Evolutionary conservation across 2,797 vertebrate species (phyloP).

Genomic region (Tympanoctomys barrerae): DNA sequence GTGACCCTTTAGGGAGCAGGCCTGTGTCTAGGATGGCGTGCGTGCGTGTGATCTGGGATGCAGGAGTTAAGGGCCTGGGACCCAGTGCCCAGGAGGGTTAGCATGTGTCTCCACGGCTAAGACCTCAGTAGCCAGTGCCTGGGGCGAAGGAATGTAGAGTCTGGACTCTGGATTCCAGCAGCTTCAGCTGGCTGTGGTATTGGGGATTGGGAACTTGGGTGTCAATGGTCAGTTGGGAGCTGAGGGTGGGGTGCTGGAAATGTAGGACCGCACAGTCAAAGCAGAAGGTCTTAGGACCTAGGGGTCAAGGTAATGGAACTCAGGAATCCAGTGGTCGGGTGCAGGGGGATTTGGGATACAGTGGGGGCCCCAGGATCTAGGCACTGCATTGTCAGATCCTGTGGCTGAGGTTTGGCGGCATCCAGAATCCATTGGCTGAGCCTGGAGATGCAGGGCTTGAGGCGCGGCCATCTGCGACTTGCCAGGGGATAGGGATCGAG

Average conservation of each 20-base stretch:
- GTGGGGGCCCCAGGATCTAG: slow-evolving; percentile 8
- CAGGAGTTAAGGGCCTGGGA: too few species aligned
- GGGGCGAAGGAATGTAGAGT: not conserved
- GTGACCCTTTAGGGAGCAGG: too few species aligned
- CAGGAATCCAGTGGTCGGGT: slow-evolving; percentile 17
- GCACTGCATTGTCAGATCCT: not conserved
- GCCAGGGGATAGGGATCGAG: not conserved
- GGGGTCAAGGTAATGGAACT: slow-evolving; percentile 29
- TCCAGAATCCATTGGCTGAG: slow-evolving; percentile 28
- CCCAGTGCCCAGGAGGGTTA: not conserved
- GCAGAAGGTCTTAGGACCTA: not conserved
- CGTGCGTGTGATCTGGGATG: rapidly evolving
- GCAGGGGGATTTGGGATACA: slow-evolving; percentile 57
- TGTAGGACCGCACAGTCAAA: not conserved
- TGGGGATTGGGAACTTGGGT: not conserved
- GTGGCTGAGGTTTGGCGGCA: slow-evolving; percentile 53
- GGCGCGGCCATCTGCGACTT: not conserved
- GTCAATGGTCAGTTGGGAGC: not conserved
- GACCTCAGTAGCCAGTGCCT: not conserved
- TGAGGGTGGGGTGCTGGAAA: not conserved
- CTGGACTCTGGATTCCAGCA: not conserved
- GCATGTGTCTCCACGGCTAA: not conserved
- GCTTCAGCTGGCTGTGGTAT: not conserved
- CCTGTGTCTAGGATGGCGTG: not conserved
- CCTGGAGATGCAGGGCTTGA: slow-evolving; percentile 7